Evolutionary conservation across 2,797 vertebrate genomes (phyloP), one percentile per base, ranked within the genome.

Genomic region (Esox lucius): DNA sequence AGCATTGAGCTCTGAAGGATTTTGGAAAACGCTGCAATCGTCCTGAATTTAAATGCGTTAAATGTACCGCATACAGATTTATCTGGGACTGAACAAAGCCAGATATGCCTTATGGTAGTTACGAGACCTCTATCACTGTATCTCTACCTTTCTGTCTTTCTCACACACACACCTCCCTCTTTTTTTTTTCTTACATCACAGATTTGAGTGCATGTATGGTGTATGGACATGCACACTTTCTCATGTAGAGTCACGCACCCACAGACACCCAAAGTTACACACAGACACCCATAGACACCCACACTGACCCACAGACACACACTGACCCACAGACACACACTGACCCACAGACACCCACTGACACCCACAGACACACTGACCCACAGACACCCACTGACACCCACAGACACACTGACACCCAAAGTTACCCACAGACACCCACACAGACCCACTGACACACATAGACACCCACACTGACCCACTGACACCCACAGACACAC

Each of bases 31-130:
- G 80, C 87, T 86, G 88, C 93, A 90, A 92, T 91, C 84, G 86
- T 90, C 87, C 88, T 91, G 89, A 87, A 91, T 90, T 91, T 94
- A 92, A 93, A 94, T 92, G 87, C 88, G 88, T 94, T 92, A 83
- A 86, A 80, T 83, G 72, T 91, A 85, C 88, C 39, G 85, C 75
- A 88, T 91, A 79, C 93, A 95, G 93, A 95, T 92, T 91, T 92
- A 86, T 85, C 83, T 81, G 84, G 84, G 39, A 42, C 53, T 22
- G 53, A 59, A 83, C 91, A 88, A 82, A 86, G 90, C 86, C 86
- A 80, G 84, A 87, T 86, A 85, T 28, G 74, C 24, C 68, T 75
- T 78, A 86, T 86, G 85, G 70, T 79, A 82, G 86, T 90, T 86
- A 77, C 90, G 89, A 90, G 72, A 73, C 67, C 4, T 71, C 76